Evolutionary conservation across 1,140 invertebrate genomes (phyloP).

Genomic region (Adelges cooleyi): DNA sequence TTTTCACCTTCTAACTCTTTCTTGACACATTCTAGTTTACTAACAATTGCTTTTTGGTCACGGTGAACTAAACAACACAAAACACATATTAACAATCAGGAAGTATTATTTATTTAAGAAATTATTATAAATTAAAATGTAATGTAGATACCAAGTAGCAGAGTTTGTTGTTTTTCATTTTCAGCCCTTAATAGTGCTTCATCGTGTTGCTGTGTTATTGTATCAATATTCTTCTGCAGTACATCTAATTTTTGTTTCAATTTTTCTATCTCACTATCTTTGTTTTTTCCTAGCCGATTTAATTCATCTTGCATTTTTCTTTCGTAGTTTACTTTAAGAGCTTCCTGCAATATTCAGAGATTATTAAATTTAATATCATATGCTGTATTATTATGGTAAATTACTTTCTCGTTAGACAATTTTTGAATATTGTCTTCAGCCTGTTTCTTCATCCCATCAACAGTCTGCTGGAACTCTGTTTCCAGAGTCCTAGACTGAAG

Average conservation of each 20-base stretch:
- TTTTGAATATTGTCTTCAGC: constrained; percentile 60
- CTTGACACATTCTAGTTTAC: constrained; percentile 56
- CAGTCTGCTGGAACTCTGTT: constrained; percentile 60
- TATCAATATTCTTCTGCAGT: constrained; percentile 62
- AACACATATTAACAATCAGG: background rate
- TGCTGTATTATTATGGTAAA: background rate
- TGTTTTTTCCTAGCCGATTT: constrained; percentile 56
- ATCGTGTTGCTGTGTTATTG: constrained; percentile 67
- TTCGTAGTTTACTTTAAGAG: constrained; percentile 55
- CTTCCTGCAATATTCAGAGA: constrained; percentile 44
- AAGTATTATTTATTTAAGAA: background rate
- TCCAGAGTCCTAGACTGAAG: constrained; percentile 61
- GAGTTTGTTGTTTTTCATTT: constrained; percentile 78
- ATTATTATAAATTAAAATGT: background rate
- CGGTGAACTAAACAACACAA: constrained; percentile 62
- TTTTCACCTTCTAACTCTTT: constrained; percentile 59
- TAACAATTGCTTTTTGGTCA: constrained; percentile 67
- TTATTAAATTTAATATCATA: too few species aligned
- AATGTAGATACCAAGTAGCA: constrained; percentile 52
- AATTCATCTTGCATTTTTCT: constrained; percentile 60
- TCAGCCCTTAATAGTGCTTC: constrained; percentile 69
- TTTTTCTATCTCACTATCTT: constrained; percentile 59
- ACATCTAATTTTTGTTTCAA: constrained; percentile 58
- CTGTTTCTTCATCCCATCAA: constrained; percentile 57
- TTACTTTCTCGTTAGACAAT: constrained; percentile 61